Percentiles rank a stretch among this genome's conserved stretches.
Evolutionary conservation across 23 tunicate species (phyloP).

Genomic region (Styela plicata): DNA sequence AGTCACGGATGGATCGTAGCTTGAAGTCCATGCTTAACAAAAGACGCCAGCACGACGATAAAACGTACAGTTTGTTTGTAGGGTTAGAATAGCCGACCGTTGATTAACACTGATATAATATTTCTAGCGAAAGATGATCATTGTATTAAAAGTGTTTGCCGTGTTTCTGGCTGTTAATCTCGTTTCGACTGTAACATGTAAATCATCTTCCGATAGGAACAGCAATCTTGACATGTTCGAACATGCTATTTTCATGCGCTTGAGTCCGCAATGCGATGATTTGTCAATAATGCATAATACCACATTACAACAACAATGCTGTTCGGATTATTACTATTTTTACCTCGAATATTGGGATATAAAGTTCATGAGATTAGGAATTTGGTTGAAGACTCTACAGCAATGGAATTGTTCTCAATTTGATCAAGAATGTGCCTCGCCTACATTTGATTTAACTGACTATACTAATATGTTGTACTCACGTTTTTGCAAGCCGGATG

Average conservation of each 20-base stretch:
- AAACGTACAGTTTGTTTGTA: too few species aligned
- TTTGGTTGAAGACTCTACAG: background rate
- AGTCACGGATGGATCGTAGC: too few species aligned
- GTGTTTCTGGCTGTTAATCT: too few species aligned
- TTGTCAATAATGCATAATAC: background rate
- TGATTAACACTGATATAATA: too few species aligned
- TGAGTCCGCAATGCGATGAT: background rate
- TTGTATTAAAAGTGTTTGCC: too few species aligned
- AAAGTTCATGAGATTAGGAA: background rate
- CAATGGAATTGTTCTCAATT: background rate
- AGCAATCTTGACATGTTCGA: background rate
- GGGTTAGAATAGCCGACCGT: too few species aligned
- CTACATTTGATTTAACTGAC: background rate
- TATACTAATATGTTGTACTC: background rate
- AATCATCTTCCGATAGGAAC: too few species aligned
- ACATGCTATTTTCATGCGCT: background rate
- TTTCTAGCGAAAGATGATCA: too few species aligned
- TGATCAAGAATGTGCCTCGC: background rate
- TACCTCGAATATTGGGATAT: background rate
- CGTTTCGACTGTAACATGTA: too few species aligned
- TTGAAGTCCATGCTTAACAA: too few species aligned
- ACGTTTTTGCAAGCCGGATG: background rate
- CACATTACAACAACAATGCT: background rate
- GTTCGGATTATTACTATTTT: background rate
- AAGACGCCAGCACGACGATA: too few species aligned